Conservation (phyloP, 1,140 invertebrate species). For the Drosophila chauvacae region DNA sequence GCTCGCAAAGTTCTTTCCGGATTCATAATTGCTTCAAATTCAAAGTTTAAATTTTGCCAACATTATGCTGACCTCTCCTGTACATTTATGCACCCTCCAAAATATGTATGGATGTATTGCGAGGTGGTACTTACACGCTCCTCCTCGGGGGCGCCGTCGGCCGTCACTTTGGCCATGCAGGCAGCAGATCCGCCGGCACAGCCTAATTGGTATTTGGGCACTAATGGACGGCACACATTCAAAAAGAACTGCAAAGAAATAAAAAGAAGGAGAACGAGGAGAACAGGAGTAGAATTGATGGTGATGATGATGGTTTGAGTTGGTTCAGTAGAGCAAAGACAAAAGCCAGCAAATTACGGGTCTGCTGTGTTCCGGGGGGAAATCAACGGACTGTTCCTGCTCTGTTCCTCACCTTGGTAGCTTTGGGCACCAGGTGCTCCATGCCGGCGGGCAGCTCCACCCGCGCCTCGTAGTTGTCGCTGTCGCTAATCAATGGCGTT, state of each 20-base stretch:
- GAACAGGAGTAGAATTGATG: neutral
- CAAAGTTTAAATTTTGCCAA: too few relatives aligned
- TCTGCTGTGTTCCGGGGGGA: constrained; percentile 21
- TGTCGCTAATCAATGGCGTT: constrained; percentile 83
- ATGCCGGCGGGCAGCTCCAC: constrained; percentile 66
- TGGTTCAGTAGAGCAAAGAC: constrained; percentile 20
- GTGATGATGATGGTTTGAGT: constrained; percentile 12
- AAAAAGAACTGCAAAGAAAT: constrained; percentile 80
- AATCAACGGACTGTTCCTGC: constrained; percentile 36
- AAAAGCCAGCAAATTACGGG: constrained; percentile 59
- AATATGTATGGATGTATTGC: constrained; percentile 20
- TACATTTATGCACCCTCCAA: constrained; percentile 2
- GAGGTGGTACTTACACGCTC: constrained; percentile 84
- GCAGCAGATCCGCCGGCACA: constrained; percentile 85
- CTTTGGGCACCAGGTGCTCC: constrained; percentile 63
- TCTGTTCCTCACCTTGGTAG: constrained; percentile 74
- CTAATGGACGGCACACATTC: constrained; percentile 86
- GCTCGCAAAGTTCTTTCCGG: too few relatives aligned
- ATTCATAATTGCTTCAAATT: too few relatives aligned
- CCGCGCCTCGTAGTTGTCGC: constrained; percentile 85
- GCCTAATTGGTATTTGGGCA: constrained; percentile 84
- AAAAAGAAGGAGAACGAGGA: constrained; percentile 2
- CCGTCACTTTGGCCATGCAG: constrained; percentile 84
- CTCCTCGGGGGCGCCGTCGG: constrained; percentile 75
- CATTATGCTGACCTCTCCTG: neutral